phyloP scores from a whole-genome alignment of 2,113 vertebrate species.

The Podilymbus podiceps region DNA sequence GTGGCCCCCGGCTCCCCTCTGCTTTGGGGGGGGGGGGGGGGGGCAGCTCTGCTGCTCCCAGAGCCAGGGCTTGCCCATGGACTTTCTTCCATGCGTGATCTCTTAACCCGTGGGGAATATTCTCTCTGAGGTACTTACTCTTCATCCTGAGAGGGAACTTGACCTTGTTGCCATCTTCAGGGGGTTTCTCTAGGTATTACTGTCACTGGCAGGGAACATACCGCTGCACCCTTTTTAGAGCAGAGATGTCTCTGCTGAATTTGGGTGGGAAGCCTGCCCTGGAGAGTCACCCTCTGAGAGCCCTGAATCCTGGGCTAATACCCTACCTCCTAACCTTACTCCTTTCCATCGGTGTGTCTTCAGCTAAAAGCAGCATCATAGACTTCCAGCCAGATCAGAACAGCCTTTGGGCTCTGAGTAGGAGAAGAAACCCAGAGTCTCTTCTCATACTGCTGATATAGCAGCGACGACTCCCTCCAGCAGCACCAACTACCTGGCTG shows the following conservation, averaged over 20 bases:
- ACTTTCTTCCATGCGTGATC: fast-evolving
- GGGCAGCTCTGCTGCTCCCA: not conserved
- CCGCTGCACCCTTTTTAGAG: not conserved
- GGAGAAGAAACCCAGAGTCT: not conserved
- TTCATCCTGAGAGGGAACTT: not conserved
- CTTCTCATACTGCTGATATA: fast-evolving
- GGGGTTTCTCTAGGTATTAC: not conserved
- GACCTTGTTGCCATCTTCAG: not conserved
- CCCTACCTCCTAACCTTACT: not conserved
- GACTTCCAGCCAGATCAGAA: not conserved
- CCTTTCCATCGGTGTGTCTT: not conserved
- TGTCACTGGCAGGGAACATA: not conserved
- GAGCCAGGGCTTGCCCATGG: not conserved
- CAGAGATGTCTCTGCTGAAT: not conserved
- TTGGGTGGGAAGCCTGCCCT: not conserved
- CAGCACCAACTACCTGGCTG: not conserved
- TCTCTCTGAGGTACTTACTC: not conserved
- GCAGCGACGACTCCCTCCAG: not conserved
- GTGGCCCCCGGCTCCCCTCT: not conserved
- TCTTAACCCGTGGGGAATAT: not conserved
- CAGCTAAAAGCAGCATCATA: not conserved
- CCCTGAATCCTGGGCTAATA: not conserved
- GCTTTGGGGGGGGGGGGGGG: not conserved
- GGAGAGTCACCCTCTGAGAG: not conserved
- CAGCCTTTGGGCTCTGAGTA: not conserved